A percentile compares a stretch with the other conserved stretches of the same genome.
phyloP scores from a whole-genome alignment of 2,113 vertebrate genomes.

The Mixornis gularis region DNA sequence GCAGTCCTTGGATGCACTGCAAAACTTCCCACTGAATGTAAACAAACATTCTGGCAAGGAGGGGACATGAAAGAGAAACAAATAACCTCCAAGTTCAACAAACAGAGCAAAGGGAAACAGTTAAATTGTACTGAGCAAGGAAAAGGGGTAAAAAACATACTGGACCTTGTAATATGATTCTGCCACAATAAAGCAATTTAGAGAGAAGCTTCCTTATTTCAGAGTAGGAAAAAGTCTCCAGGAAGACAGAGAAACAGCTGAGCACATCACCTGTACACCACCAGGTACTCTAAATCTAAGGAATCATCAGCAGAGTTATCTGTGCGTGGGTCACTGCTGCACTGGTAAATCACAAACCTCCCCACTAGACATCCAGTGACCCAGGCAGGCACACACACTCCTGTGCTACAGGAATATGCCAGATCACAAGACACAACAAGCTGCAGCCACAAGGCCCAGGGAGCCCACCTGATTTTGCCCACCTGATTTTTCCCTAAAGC shows the following conservation, averaged over 20 bases:
- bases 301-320: background rate
- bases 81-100: conserved; percentile 7
- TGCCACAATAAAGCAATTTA: background rate
- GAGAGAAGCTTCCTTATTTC: background rate
- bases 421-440: rapidly evolving
- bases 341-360: background rate
- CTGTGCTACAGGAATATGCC: background rate
- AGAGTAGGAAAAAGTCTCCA: background rate
- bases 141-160: background rate
- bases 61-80: background rate
- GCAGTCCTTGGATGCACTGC: background rate
- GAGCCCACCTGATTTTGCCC: background rate
- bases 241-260: background rate
- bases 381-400: background rate
- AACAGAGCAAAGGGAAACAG: background rate
- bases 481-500: background rate
- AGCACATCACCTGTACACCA: background rate
- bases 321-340: background rate
- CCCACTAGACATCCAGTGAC: background rate
- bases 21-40: background rate
- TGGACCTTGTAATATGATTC: background rate
- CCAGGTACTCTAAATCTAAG: background rate
- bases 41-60: background rate
- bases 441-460: background rate
- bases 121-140: background rate